Evolutionary conservation across 2,888 invertebrate genomes (phyloP).

Genomic region (Monoplex corrugatus): DNA sequence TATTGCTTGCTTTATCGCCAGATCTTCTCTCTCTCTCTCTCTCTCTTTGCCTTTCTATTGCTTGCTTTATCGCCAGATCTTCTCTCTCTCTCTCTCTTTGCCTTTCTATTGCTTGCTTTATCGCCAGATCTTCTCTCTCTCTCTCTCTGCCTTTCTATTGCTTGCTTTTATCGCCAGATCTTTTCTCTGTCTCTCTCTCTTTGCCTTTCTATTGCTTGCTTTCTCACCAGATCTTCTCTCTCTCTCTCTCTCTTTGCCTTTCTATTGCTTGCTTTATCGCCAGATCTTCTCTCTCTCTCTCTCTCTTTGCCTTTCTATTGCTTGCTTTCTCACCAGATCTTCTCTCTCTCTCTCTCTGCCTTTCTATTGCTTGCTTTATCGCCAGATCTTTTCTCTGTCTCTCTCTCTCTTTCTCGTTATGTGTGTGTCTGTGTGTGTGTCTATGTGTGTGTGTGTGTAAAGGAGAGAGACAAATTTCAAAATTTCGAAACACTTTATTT

Average conservation of each 20-base stretch:
- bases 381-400: too few species aligned
- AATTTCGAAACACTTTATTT: too few species aligned
- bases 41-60: neutral
- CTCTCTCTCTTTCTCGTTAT: slow-evolving; percentile 44
- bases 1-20: slow-evolving; percentile 20
- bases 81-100: neutral
- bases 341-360: neutral
- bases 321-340: too few species aligned
- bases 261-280: slow-evolving; percentile 15
- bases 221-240: slow-evolving; percentile 9
- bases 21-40: too few species aligned
- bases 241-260: neutral
- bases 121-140: too few species aligned
- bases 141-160: too few species aligned
- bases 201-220: neutral
- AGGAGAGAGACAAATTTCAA: too few species aligned
- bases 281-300: too few species aligned
- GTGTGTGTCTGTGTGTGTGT: too few species aligned
- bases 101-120: slow-evolving; percentile 30
- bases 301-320: too few species aligned
- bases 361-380: slow-evolving; percentile 34
- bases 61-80: neutral
- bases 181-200: slow-evolving; percentile 33
- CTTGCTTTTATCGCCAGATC: too few species aligned
- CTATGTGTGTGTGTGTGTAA: too few species aligned